Base-by-base conservation (phyloP, 92 coral and sea anemone species). In the Hydrozoanthus gracilis region DNA sequence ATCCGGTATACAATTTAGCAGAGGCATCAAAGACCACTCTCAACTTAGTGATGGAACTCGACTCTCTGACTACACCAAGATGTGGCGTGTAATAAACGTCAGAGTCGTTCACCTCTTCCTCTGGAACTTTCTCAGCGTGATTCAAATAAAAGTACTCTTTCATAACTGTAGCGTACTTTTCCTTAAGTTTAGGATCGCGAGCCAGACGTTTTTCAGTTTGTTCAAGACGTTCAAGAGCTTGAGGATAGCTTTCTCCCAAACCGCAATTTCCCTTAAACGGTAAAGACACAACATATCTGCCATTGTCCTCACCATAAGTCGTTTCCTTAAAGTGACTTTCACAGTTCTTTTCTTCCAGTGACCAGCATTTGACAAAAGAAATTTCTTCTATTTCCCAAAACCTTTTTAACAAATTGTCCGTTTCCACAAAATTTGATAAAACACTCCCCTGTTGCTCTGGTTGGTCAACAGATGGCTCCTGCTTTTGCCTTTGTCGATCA, bases 351-450 rank as follows among this genome's bases (percentile, higher is more conserved):
- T 74, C 88, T 18, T 86, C 88, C 70, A 86, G 44, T 3, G 89
- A 86, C 83, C 83, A 86, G 14, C 74, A 76, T 44, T 76, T 86
- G 27, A 72, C 73, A 48, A 66, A 17, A 5, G 83, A 62, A 35
- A 47, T 86, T 16, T 86, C 88, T 86, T 86, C 83, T 44, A 86
- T 44, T 48, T 86, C 88, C 83, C 88, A 86, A 66, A 86, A 86
- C 60, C 75, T 86, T 76, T 65, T 86, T 51, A 75, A 50, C 4
- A 86, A 17, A 62, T 86, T 76, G 35, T 86, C 83, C 3, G 75
- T 60, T 62, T 86, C 82, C 18, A 86, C 88, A 17, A 86, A 61
- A 56, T 86, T 70, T n/a, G 83, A 86, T 7, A 58, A n/a, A 86
- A 9, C 44, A 3, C 71, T 71, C 11, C 35, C 71, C 12, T 83